A percentile compares a stretch with the other conserved stretches of the same genome.
Evolutionary conservation across 37 sponge, comb jelly and placozoan genomes (phyloP).

Genomic region (Spongilla lacustris): DNA sequence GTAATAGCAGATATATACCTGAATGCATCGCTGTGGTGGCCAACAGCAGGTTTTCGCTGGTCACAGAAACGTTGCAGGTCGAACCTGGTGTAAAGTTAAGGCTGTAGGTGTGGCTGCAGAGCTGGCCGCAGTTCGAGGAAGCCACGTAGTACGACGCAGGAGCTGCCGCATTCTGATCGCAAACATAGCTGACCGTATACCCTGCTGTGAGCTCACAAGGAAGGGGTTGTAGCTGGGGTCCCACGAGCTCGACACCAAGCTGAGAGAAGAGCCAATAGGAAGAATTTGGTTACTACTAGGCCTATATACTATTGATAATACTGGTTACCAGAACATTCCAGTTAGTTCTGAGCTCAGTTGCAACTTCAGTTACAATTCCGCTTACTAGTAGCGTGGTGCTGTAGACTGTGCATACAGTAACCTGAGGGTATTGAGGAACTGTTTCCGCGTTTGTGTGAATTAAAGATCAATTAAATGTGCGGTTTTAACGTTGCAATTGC

Average conservation of each 20-base stretch:
- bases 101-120: neutral
- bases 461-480: no score
- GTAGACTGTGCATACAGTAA: neutral
- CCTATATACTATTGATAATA: neutral
- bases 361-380: neutral
- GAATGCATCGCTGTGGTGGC: neutral
- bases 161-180: neutral
- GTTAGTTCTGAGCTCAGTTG: neutral
- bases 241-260: neutral
- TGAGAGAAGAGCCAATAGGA: neutral
- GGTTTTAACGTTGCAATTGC: no score
- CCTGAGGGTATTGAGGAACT: neutral
- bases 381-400: neutral
- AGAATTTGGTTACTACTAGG: neutral
- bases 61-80: neutral
- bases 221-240: neutral
- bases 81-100: neutral
- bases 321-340: neutral
- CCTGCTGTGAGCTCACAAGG: neutral
- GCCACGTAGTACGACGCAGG: neutral
- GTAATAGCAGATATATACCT: neutral
- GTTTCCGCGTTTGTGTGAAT: neutral
- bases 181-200: neutral
- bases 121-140: neutral
- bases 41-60: neutral